These are phyloP conservation scores for Peromyscus leucopus DNA, from an alignment of 2,113 vertebrate species.

Conservation along the genomic window DNA sequence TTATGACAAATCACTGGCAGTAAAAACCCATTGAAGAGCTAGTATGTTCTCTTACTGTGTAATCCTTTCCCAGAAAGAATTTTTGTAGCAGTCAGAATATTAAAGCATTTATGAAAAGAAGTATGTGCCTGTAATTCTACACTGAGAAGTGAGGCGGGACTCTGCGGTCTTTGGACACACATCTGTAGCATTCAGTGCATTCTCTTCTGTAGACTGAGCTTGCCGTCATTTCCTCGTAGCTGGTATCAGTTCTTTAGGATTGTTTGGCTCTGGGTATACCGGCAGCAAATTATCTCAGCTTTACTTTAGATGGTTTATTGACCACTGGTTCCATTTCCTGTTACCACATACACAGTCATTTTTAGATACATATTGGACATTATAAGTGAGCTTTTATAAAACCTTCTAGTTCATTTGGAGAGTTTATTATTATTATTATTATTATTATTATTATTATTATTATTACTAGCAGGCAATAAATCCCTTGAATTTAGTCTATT, in stretches of 20 bases:
- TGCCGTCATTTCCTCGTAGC: neutral
- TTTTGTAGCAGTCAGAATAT: neutral
- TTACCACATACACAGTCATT: conserved; percentile 29
- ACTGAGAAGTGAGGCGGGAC: no score
- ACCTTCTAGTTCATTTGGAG: conserved; percentile 26
- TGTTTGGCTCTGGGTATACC: neutral
- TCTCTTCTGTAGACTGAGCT: conserved; percentile 16
- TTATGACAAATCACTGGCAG: neutral
- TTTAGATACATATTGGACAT: neutral
- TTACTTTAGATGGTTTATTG: neutral
- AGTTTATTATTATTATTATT: conserved; percentile 15
- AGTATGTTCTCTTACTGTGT: neutral
- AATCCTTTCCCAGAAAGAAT: neutral
- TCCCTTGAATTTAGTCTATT: neutral
- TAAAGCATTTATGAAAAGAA: conserved; percentile 34
- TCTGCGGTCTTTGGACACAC: neutral
- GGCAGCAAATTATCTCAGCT: neutral
- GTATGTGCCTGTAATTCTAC: neutral
- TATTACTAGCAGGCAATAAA: conserved; percentile 26
- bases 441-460: conserved; percentile 52
- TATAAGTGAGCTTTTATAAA: neutral
- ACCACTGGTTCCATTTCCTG: neutral
- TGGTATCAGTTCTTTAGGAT: neutral
- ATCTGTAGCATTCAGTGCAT: neutral
- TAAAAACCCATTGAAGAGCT: neutral